Base-by-base conservation (phyloP, 2,888 invertebrate genomes). In the Exocentrus adspersus region DNA sequence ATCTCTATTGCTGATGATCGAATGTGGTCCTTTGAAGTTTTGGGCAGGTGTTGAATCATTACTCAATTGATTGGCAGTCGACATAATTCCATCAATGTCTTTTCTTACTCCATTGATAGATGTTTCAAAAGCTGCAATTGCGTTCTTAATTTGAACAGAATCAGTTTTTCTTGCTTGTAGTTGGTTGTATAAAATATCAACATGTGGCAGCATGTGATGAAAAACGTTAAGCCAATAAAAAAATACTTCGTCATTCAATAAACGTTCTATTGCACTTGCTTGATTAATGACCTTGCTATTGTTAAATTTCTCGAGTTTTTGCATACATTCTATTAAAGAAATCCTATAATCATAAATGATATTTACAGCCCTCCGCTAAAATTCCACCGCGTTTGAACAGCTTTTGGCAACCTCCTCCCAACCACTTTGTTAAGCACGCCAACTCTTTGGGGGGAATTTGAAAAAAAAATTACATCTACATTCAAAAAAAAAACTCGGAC, bases 151-250 rank as follows among this genome's bases (percentile, higher is more conserved):
- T 30, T 6, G 16, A 6, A 30, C 16, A 28, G 50, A 2, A 50
- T 50, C 50, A 24, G 24, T 24, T 24, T 24, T 24, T 24, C 24
- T 24, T 30, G 24, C 6, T 30, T 50, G 50, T 9, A 75, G 52
- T 42, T 71, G 68, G 28, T 69, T 66, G 24, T 66, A 70, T n/a
- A 72, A 64, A 24, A 71, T 64, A 51, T 75, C 70, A n/a, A 72
- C 67, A 46, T 74, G 72, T 9, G 70, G 70, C 70, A 73, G 70
- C 28, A 72, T 60, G 46, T 43, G 61, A 61, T 75, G 63, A 60
- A 75, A 75, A 61, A 70, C 24, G 14, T 43, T 56, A 24, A 75
- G 61, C 73, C 74, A 75, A 70, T 68, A 75, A 7, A 62, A 42
- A 60, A 76, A 75, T n/a, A 42, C 46, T 7, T 42, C n/a, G 24